Evolutionary conservation across 2,888 invertebrate species (phyloP), one percentile per base, ranked within the genome.

Genomic region (Anodontia alba): DNA sequence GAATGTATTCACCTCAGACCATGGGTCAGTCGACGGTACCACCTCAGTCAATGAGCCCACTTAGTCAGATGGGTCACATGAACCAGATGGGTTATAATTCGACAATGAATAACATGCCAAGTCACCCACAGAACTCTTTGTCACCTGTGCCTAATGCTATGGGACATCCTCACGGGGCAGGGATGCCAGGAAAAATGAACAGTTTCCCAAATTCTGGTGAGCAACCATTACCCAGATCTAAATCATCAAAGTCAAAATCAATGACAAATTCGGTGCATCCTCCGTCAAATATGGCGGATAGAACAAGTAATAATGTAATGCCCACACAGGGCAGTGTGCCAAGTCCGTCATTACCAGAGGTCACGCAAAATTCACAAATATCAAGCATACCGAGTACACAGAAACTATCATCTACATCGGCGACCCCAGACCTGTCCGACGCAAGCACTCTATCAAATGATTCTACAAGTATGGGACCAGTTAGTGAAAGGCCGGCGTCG

Each of bases 91-190:
- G 86, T 17, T 83, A 86, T 73, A 87, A 87, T 76, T 86, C 89
- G 31, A 83, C 73, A 71, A 88, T 84, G 80, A 87, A 84, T 81
- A 86, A 87, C 62, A 83, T 88, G 83, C 84, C 86, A 57, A 81
- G 80, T 66, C 85, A 82, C 71, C 85, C 82, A 2, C 87, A 87
- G 72, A 87, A 83, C 79, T 86, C 89, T 73, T 80, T 84, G 62
- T 88, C 90, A 78, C 87, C 90, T 80, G 90, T 90, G 90, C 89
- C 89, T 90, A 89, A 84, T 81, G 85, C 85, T 31, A 76, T 78
- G 67, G 84, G 84, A 71, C 75, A 80, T 54, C 57, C 72, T 17
- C 31, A 23, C 12, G 31, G 38, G 15, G 29, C 29, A 26, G 73
- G 51, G 62, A 76, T 78, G 76, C 80, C 73, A n/a, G 54, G 49